phyloP scores from a whole-genome alignment of 2,888 invertebrate genomes.

The Netelia melanura region DNA sequence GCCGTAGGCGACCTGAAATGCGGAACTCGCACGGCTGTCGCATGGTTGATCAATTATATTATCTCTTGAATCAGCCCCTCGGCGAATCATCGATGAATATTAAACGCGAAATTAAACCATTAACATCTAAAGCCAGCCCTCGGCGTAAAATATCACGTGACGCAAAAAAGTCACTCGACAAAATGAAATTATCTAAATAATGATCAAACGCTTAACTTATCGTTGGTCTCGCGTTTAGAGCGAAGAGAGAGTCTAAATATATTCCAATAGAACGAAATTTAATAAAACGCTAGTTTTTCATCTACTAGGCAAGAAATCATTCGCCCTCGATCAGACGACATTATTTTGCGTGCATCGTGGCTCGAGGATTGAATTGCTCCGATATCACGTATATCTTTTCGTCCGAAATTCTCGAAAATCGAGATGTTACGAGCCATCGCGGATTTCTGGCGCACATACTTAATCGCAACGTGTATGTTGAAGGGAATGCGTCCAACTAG shows the following conservation, averaged over 20 bases:
- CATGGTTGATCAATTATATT: constrained; percentile 9
- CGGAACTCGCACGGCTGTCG: background rate
- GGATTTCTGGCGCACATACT: background rate
- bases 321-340: too few species aligned
- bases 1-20: constrained; percentile 4
- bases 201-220: too few species aligned
- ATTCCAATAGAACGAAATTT: too few species aligned
- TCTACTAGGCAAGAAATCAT: too few species aligned
- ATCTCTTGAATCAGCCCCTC: background rate
- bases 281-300: too few species aligned
- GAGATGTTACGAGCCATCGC: background rate
- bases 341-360: too few species aligned
- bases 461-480: background rate
- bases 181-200: too few species aligned
- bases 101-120: constrained; percentile 27
- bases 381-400: too few species aligned
- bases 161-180: background rate
- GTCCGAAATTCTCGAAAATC: background rate
- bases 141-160: background rate
- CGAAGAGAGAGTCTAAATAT: too few species aligned
- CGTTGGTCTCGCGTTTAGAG: too few species aligned
- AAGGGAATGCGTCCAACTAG: constrained; percentile 11
- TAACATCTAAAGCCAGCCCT: background rate
- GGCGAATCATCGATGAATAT: constrained; percentile 24
- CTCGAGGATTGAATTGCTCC: too few species aligned